A percentile compares a stretch with the other conserved stretches of the same genome.
Evolutionary conservation across 2,113 vertebrate species (phyloP).

Genomic region (Neomonachus schauinslandi): DNA sequence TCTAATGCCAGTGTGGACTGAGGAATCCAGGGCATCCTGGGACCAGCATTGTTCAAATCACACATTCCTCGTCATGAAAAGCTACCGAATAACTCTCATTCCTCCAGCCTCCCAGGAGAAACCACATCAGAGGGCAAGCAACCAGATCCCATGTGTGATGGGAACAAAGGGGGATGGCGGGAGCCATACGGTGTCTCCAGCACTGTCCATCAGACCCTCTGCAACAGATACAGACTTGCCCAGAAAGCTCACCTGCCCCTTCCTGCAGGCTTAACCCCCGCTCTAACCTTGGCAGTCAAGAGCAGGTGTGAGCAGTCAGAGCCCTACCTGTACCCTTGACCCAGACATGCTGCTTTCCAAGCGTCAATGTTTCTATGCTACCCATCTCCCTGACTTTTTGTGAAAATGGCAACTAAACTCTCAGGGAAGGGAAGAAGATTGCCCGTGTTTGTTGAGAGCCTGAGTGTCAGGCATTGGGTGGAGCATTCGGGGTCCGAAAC

Average conservation of each 20-base stretch:
- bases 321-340: not conserved
- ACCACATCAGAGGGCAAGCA: constrained; percentile 74
- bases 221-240: not conserved
- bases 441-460: no score
- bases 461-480: not conserved
- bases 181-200: not conserved
- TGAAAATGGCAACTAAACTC: not conserved
- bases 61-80: constrained; percentile 73
- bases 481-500: not conserved
- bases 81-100: constrained; percentile 75
- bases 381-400: not conserved
- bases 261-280: not conserved
- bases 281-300: not conserved
- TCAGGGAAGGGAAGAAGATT: not conserved
- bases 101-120: constrained; percentile 64
- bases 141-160: constrained; percentile 11
- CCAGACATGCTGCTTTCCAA: not conserved
- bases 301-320: not conserved
- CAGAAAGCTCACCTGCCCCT: not conserved
- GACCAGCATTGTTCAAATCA: constrained; percentile 74
- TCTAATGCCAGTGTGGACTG: constrained; percentile 58
- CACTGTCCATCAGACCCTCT: not conserved
- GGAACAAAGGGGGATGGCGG: not conserved
- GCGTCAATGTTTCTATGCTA: not conserved
- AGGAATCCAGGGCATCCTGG: constrained; percentile 78